These are phyloP conservation scores for Trichopoda pennipes DNA, from an alignment of 2,888 invertebrate genomes.

Conservation along the genomic window DNA sequence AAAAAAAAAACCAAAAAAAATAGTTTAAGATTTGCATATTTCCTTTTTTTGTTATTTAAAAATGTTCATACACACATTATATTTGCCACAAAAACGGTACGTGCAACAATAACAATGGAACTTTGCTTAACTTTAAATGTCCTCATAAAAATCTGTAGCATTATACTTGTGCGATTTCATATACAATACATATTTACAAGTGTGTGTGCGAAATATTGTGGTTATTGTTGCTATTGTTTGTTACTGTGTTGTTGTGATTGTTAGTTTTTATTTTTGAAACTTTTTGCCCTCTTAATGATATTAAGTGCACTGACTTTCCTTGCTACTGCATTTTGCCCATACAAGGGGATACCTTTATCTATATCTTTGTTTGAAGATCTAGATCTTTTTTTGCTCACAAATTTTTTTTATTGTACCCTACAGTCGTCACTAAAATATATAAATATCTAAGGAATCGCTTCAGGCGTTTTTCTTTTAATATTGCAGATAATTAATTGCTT, in stretches of 20 bases:
- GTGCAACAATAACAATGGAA: conserved; percentile 61
- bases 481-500: too few species aligned
- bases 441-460: too few species aligned
- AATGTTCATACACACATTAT: conserved; percentile 30
- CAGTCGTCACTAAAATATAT: neutral
- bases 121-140: conserved; percentile 63
- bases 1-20: conserved; percentile 21
- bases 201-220: conserved; percentile 22
- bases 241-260: conserved; percentile 26
- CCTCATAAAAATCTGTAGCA: conserved; percentile 68
- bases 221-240: conserved; percentile 23
- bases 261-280: conserved; percentile 32
- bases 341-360: conserved; percentile 48
- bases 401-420: neutral
- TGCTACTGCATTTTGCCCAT: conserved; percentile 66
- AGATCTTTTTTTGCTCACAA: neutral
- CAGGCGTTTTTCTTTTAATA: too few species aligned
- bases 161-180: conserved; percentile 21
- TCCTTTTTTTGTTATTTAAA: conserved; percentile 48
- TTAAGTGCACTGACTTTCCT: conserved; percentile 63
- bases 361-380: conserved; percentile 41
- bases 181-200: conserved; percentile 13
- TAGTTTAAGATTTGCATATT: conserved; percentile 61
- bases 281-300: conserved; percentile 60
- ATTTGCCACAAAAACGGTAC: conserved; percentile 36